Conservation (phyloP, 2,797 vertebrate genomes). For the Acanthurus tractus region DNA sequence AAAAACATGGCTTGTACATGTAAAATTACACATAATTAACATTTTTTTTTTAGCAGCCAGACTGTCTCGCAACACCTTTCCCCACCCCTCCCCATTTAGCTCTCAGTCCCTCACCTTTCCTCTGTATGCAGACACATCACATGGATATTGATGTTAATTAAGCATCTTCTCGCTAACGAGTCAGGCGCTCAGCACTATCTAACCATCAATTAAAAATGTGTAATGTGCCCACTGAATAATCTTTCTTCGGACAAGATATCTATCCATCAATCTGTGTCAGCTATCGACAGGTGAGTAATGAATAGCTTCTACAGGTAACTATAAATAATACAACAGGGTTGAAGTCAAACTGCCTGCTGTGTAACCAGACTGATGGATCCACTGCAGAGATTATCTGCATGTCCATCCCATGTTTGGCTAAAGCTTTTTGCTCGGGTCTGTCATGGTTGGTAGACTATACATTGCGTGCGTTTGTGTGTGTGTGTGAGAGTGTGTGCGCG, state of each 20-base stretch:
- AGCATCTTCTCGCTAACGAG: conserved; percentile 59
- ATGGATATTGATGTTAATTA: conserved; percentile 80
- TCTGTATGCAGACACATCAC: conserved; percentile 53
- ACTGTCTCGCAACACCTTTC: neutral
- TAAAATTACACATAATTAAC: too few relatives aligned
- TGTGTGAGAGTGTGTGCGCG: neutral
- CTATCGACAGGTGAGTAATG: conserved; percentile 76
- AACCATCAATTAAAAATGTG: conserved; percentile 77
- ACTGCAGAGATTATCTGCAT: conserved; percentile 27
- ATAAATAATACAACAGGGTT: conserved; percentile 77
- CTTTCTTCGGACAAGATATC: conserved; percentile 73
- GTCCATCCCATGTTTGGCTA: conserved; percentile 35
- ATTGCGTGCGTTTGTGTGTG: neutral
- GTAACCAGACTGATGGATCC: conserved; percentile 60
- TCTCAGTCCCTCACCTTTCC: conserved; percentile 28
- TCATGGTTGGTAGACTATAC: neutral
- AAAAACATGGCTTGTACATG: too few relatives aligned
- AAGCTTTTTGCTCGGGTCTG: conserved; percentile 10
- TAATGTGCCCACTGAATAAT: conserved; percentile 72
- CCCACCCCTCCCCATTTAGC: conserved; percentile 18
- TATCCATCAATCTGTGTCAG: conserved; percentile 75
- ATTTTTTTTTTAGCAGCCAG: too few relatives aligned
- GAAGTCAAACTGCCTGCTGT: conserved; percentile 53
- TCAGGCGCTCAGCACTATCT: conserved; percentile 70
- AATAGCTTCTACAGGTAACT: conserved; percentile 68